Conservation (phyloP, 2,113 vertebrate species). For the Okapia johnstoni region DNA sequence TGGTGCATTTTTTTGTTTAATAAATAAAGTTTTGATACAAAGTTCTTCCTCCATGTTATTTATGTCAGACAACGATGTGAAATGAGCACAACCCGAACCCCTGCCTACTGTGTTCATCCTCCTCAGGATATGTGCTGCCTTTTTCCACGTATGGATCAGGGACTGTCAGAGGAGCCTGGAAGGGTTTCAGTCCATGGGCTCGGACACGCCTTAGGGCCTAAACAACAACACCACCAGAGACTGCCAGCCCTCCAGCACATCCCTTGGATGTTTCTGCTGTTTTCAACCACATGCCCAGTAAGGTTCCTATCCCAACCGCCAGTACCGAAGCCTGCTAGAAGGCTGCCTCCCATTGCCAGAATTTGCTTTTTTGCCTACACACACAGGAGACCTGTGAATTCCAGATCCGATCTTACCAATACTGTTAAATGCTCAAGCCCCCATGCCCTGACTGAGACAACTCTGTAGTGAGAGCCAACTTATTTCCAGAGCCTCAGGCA, state of each 20-base stretch:
- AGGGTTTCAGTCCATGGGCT: neutral
- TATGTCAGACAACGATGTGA: neutral
- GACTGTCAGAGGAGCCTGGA: neutral
- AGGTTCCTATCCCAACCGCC: neutral
- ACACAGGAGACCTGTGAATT: neutral
- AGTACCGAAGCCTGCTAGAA: neutral
- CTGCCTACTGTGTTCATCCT: neutral
- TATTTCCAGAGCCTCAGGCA: neutral
- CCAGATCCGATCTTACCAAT: neutral
- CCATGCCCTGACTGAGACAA: neutral
- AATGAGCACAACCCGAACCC: fast-evolving
- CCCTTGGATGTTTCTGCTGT: neutral
- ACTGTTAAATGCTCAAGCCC: neutral
- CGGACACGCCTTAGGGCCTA: neutral
- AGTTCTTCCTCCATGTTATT: slow-evolving; percentile 53
- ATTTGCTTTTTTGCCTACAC: neutral
- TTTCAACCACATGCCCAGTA: neutral
- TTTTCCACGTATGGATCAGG: neutral
- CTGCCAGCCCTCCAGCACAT: fast-evolving
- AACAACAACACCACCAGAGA: neutral
- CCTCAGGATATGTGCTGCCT: neutral
- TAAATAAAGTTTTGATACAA: slow-evolving; percentile 99
- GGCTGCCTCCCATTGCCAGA: neutral
- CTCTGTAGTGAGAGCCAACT: neutral
- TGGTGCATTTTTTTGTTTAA: slow-evolving; percentile 95